Base-by-base conservation (phyloP, 23 tunicate species). In the Clavelina lepadiformis region DNA sequence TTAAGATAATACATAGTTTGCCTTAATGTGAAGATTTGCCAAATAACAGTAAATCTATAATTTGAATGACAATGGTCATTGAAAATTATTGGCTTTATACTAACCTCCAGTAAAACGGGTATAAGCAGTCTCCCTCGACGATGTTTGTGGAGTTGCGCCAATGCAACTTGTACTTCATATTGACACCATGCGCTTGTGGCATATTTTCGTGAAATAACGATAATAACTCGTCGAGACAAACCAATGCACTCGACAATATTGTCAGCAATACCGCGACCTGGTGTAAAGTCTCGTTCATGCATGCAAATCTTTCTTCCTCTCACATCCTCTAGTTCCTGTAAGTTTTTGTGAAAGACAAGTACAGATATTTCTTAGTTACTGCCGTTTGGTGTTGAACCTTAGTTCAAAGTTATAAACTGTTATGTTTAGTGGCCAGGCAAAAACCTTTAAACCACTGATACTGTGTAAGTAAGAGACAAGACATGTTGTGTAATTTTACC, bases 131-230 rank as follows among this genome's bases (percentile, higher is more conserved):
- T 89, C 45, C 97, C 80, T 76, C 74, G 63, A 24, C 89, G 62
- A 19, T 61, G 75, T 29, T 73, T 68, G 46, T 89, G 97, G 25
- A 89, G 60, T 30, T 81, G 78, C 4, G 97, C 72, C 8, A 89
- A 80, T 15, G 97, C 97, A 0, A 89, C 66, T 65, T 89, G 97
- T 3, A 89, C 91, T 72, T 89, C 97, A 69, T 89, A 81, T 38
- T 81, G 84, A 50, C 89, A 89, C 97, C 97, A 89, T 4, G 83
- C 61, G 70, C 89, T 81, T 3, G 70, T 21, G 35, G 72, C 69
- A 36, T 85, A 89, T 33, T 89, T 67, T 27, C 63, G 61, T 55
- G 97, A 81, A 5, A 89, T 28, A 5, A 89, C 80, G n/a, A 89
- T 54, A 33, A 89, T 75, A 18, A 89, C 58, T 22, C 82, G 71